A percentile compares a stretch with the other conserved stretches of the same genome.
Evolutionary conservation across 2,888 invertebrate genomes (phyloP).

Genomic region (Acanthosepion pharaonis): DNA sequence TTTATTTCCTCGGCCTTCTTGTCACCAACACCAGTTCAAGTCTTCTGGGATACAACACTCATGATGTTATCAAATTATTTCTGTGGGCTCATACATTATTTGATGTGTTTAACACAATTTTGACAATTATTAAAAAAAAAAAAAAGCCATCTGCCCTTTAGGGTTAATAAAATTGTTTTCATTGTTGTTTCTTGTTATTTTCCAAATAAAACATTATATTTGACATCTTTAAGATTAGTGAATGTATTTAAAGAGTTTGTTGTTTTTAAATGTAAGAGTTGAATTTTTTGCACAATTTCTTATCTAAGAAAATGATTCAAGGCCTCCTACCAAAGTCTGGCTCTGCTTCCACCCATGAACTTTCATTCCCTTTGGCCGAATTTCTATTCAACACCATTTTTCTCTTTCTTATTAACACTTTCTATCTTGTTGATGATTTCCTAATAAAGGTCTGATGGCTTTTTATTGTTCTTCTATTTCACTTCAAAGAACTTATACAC

Average conservation of each 20-base stretch:
- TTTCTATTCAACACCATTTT: slow-evolving; percentile 11
- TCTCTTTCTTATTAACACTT: not conserved
- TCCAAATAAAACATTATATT: not conserved
- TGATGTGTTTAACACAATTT: not conserved
- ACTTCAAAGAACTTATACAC: slow-evolving; percentile 14
- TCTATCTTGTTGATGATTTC: slow-evolving; percentile 33
- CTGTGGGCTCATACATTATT: slow-evolving; percentile 33
- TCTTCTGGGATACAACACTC: slow-evolving; percentile 33
- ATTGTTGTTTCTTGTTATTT: not conserved
- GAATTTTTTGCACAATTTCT: slow-evolving; percentile 8
- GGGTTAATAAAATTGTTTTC: not conserved
- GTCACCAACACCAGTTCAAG: not conserved
- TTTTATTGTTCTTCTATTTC: slow-evolving; percentile 17
- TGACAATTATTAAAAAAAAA: not conserved
- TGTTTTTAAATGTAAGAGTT: slow-evolving; percentile 6
- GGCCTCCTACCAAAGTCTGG: not conserved
- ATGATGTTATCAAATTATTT: not conserved
- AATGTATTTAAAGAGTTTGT: not conserved
- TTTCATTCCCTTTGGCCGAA: slow-evolving; percentile 21
- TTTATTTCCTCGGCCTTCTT: not conserved
- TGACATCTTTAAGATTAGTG: not conserved
- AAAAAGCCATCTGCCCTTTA: slow-evolving; percentile 16
- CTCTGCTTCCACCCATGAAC: slow-evolving; percentile 33
- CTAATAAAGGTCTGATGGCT: slow-evolving; percentile 5
- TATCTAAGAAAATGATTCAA: slow-evolving; percentile 10